These are phyloP conservation scores for Dasyurus viverrinus DNA, from an alignment of 2,113 vertebrate genomes.

Conservation along the genomic window DNA sequence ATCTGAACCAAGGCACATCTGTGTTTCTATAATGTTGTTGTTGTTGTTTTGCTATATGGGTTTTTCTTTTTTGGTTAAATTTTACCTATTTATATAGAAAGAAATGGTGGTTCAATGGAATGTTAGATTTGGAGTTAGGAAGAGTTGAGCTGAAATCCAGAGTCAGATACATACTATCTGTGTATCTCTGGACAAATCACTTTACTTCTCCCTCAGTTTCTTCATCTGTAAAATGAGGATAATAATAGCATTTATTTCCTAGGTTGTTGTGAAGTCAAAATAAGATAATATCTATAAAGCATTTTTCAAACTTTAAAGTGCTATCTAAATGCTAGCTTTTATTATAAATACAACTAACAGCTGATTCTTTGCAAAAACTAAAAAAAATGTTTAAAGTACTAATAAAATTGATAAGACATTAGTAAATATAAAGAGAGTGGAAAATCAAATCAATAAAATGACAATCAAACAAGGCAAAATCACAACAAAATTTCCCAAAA, in stretches of 20 bases:
- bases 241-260: background rate
- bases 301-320: background rate
- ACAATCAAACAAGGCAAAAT: background rate
- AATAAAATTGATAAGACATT: background rate
- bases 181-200: background rate
- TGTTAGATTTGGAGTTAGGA: background rate
- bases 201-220: background rate
- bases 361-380: background rate
- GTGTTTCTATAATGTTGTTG: background rate
- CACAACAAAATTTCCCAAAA: background rate
- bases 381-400: background rate
- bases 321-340: background rate
- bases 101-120: background rate
- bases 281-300: background rate
- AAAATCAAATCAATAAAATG: background rate
- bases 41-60: background rate
- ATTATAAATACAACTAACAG: too few species aligned
- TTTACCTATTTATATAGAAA: background rate
- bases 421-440: background rate
- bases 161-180: background rate
- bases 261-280: background rate
- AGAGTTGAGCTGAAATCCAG: background rate
- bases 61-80: background rate
- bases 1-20: background rate
- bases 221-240: background rate